A percentile compares a stretch with the other conserved stretches of the same genome.
These are phyloP conservation scores for Apeltes quadracus DNA, from an alignment of 2,113 vertebrate species.

Conservation along the genomic window DNA sequence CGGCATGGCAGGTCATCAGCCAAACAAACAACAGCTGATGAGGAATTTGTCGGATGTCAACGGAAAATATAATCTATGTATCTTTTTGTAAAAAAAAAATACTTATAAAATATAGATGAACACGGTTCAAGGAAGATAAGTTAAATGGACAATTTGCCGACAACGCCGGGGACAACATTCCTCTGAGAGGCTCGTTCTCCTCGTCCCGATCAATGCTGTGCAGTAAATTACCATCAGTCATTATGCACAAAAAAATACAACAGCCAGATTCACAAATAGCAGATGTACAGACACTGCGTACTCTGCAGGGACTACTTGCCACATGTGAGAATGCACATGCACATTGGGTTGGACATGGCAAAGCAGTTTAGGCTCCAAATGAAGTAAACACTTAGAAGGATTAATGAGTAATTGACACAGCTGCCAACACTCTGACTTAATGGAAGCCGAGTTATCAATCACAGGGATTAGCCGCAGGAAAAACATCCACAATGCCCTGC, in stretches of 20 bases:
- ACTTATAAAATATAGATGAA: not conserved
- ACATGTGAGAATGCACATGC: constrained; percentile 12
- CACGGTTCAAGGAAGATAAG: not conserved
- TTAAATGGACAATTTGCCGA: not conserved
- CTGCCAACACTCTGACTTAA: constrained; percentile 60
- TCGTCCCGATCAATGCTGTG: not conserved
- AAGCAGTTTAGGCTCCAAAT: constrained; percentile 30
- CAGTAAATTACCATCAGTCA: not conserved
- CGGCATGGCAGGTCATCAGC: not conserved
- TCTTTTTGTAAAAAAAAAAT: not conserved
- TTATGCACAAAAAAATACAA: not conserved
- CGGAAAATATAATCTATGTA: not conserved
- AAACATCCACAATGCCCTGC: constrained; percentile 50
- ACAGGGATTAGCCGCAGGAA: constrained; percentile 62
- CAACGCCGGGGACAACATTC: not conserved
- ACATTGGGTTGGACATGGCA: constrained; percentile 17
- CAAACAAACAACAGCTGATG: not conserved
- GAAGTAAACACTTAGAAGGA: constrained; percentile 65
- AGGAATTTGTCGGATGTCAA: not conserved
- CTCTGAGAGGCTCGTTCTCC: not conserved
- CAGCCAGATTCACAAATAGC: not conserved
- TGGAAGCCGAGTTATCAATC: constrained; percentile 68
- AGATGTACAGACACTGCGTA: not conserved
- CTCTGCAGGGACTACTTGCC: not conserved
- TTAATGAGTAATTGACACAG: constrained; percentile 68